Conservation (phyloP, 2,797 vertebrate genomes). For the Takifugu rubripes region DNA sequence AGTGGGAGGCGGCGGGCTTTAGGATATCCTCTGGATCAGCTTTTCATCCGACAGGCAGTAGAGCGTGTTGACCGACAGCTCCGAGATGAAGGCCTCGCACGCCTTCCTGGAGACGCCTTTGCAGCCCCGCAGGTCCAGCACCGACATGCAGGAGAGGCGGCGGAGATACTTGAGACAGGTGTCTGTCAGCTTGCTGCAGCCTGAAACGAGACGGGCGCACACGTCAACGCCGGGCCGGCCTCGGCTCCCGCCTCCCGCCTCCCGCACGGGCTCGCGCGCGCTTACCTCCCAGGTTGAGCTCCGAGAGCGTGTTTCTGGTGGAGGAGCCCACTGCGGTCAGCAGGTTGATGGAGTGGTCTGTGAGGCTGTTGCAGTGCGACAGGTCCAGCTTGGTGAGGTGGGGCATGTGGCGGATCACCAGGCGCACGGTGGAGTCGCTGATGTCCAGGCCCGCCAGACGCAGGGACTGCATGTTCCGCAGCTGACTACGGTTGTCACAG, state of each 20-base stretch:
- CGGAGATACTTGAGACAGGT: slow-evolving; percentile 89
- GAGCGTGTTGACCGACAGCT: slow-evolving; percentile 94
- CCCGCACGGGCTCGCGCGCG: background rate
- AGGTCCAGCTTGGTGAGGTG: slow-evolving; percentile 93
- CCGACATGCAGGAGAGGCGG: slow-evolving; percentile 87
- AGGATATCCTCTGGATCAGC: slow-evolving; percentile 98
- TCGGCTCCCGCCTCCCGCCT: too few relatives aligned
- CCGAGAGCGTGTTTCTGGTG: slow-evolving; percentile 91
- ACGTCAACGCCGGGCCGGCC: background rate
- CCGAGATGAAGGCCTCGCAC: slow-evolving; percentile 96
- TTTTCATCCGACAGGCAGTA: slow-evolving; percentile 98
- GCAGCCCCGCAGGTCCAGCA: slow-evolving; percentile 92
- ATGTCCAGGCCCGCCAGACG: slow-evolving; percentile 94
- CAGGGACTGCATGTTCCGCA: slow-evolving; percentile 92
- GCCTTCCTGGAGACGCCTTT: slow-evolving; percentile 92
- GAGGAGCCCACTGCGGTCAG: slow-evolving; percentile 96
- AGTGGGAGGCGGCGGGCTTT: slow-evolving; percentile 45
- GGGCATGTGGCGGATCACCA: slow-evolving; percentile 97
- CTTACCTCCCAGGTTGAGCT: slow-evolving; percentile 93
- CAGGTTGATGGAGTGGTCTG: slow-evolving; percentile 93
- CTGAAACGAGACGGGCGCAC: slow-evolving; percentile 59
- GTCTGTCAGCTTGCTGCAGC: slow-evolving; percentile 95
- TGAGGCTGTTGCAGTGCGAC: slow-evolving; percentile 91
- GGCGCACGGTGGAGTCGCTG: slow-evolving; percentile 89
- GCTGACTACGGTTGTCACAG: slow-evolving; percentile 95